phyloP scores from a whole-genome alignment of 2,113 vertebrate genomes.

The Poeciliopsis retropinna region DNA sequence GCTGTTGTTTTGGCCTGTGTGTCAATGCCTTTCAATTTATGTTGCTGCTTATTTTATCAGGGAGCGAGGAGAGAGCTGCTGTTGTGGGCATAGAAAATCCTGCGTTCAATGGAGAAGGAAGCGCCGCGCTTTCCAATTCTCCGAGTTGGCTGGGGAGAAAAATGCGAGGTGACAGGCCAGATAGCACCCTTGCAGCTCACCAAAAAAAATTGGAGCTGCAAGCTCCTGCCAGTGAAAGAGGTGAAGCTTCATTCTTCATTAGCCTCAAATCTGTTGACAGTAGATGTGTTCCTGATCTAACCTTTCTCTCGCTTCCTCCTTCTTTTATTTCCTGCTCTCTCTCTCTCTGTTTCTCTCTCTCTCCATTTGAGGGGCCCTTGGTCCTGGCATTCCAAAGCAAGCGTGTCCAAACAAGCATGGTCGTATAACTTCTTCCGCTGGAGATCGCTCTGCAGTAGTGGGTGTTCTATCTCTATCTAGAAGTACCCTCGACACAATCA shows the following conservation, averaged over 20 bases:
- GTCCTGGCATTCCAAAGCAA: slow-evolving; percentile 70
- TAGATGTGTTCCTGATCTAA: slow-evolving; percentile 80
- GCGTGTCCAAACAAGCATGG: slow-evolving; percentile 74
- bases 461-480: slow-evolving; percentile 75
- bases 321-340: background rate
- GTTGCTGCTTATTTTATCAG: slow-evolving; percentile 65
- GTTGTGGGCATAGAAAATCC: slow-evolving; percentile 86
- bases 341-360: slow-evolving; percentile 12
- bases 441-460: slow-evolving; percentile 62
- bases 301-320: slow-evolving; percentile 68
- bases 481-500: slow-evolving; percentile 76
- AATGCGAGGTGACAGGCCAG: slow-evolving; percentile 87
- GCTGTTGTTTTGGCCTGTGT: slow-evolving; percentile 71
- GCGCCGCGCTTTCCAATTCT: slow-evolving; percentile 82
- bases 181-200: slow-evolving; percentile 91
- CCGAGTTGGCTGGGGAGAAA: slow-evolving; percentile 82
- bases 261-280: slow-evolving; percentile 82
- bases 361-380: slow-evolving; percentile 58
- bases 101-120: slow-evolving; percentile 82
- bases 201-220: slow-evolving; percentile 85
- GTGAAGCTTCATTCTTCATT: slow-evolving; percentile 91
- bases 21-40: slow-evolving; percentile 49
- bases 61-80: slow-evolving; percentile 77
- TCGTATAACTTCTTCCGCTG: slow-evolving; percentile 64
- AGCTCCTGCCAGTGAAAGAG: slow-evolving; percentile 86